Evolutionary conservation across 2,797 vertebrate genomes (phyloP), one percentile per base, ranked within the genome.

Genomic region (Argentina silus): DNA sequence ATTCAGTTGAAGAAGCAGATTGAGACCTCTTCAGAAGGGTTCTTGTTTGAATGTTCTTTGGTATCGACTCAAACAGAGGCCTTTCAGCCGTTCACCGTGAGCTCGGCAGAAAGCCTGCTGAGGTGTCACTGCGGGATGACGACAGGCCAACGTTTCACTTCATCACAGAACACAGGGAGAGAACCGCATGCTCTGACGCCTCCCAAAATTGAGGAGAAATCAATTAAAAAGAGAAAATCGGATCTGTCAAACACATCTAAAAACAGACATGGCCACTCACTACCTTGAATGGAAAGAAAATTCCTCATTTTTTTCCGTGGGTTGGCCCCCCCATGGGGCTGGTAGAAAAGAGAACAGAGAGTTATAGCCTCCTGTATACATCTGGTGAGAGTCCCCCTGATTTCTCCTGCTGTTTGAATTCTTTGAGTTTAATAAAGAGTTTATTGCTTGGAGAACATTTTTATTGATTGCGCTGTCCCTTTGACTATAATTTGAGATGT

Each of bases 11-110:
- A 68, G 80, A 74, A 69, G 9, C 57, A 19, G 23, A 59, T 69
- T 67, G 48, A 61, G 68, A 73, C 59, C 68, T 70, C 59, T 70
- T 73, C 60, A 78, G 11, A 36, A 74, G 72, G 56, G 67, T 42
- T 78, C 56, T 72, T 51, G 48, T 80, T 67, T 76, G 74, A 80
- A 81, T 82, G 72, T 87, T 89, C 82, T 79, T 73, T 70, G 73
- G 68, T 86, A 90, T 86, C 83, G 87, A 91, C 88, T 91, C 67
- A 79, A 87, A 73, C 72, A 64, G 83, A 89, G 85, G 79, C 78
- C 51, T 44, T 81, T 83, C 77, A 67, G 84, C 86, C 80, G 87
- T 88, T 91, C 79, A 79, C 82, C 63, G 76, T 57, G 81, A 89
- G 81, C 69, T 79, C 73, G 85, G 80, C 80, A 75, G 78, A 80